Conservation (phyloP, 2,113 vertebrate species). For the Kryptolebias marmoratus region DNA sequence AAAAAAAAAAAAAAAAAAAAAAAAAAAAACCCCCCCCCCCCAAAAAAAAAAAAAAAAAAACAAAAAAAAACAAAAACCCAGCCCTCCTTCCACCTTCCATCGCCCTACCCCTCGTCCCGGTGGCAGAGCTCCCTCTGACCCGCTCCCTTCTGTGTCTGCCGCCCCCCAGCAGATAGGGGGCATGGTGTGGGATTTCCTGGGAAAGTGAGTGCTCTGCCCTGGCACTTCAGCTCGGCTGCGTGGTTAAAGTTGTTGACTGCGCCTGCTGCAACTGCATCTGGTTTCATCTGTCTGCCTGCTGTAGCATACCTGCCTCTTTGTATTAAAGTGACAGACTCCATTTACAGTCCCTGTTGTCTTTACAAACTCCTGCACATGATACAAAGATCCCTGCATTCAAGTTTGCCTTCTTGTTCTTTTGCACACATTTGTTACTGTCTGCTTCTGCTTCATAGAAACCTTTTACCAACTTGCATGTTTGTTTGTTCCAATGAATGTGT, state of each 20-base stretch:
- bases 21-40: not conserved
- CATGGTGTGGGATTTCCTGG: constrained; percentile 81
- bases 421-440: constrained; percentile 15
- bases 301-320: constrained; percentile 54
- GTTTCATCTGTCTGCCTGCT: constrained; percentile 54
- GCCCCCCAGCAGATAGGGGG: constrained; percentile 82
- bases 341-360: not conserved
- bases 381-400: constrained; percentile 56
- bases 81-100: constrained; percentile 61
- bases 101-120: constrained; percentile 73
- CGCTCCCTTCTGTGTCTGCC: constrained; percentile 80
- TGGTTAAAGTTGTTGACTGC: constrained; percentile 57
- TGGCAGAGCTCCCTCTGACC: constrained; percentile 82
- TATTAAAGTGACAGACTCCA: constrained; percentile 30
- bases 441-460: constrained; percentile 6
- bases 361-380: constrained; percentile 24
- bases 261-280: constrained; percentile 63
- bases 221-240: constrained; percentile 76
- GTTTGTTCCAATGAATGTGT: not conserved
- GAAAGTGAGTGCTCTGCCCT: constrained; percentile 84
- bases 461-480: constrained; percentile 11
- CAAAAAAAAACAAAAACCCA: constrained; percentile 26
- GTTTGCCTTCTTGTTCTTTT: constrained; percentile 16
- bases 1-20: constrained; percentile 3
- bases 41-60: constrained; percentile 10